Conservation (phyloP, 2,888 invertebrate genomes). For the Platycheirus albimanus region DNA sequence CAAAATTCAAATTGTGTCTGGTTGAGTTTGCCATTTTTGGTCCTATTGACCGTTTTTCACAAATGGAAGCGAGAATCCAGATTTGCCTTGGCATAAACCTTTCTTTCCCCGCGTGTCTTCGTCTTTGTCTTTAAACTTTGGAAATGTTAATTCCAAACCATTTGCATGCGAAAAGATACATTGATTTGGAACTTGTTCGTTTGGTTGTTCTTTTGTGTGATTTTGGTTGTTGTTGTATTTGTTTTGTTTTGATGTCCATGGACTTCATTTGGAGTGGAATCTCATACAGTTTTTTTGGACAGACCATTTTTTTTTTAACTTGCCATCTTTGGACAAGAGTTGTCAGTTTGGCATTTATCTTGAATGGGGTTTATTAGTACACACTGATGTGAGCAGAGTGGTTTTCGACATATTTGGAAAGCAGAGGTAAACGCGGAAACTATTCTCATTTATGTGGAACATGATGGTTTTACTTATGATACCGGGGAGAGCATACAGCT, state of each 20-base stretch:
- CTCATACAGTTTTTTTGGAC: constrained; percentile 20
- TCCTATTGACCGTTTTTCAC: constrained; percentile 61
- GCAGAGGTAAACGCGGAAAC: constrained; percentile 58
- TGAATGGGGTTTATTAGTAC: constrained; percentile 49
- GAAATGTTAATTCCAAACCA: constrained; percentile 27
- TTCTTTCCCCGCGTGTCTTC: no score
- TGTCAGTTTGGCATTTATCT: constrained; percentile 56
- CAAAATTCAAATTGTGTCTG: constrained; percentile 65
- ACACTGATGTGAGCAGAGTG: constrained; percentile 48
- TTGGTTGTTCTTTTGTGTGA: constrained; percentile 61
- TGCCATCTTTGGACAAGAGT: constrained; percentile 54
- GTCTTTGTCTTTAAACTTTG: not conserved
- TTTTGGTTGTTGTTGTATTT: constrained; percentile 28
- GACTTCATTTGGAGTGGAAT: constrained; percentile 61
- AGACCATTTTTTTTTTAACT: constrained; percentile 34
- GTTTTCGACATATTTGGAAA: constrained; percentile 56
- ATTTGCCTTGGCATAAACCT: constrained; percentile 26
- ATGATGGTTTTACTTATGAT: not conserved
- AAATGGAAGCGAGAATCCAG: constrained; percentile 52
- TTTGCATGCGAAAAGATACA: constrained; percentile 58
- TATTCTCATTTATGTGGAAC: constrained; percentile 36
- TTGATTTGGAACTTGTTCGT: constrained; percentile 53
- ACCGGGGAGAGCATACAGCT: not conserved
- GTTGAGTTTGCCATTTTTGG: constrained; percentile 61
- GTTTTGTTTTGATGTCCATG: not conserved